Evolutionary conservation across 1,140 invertebrate genomes (phyloP), one percentile per base, ranked within the genome.

Genomic region (Nilaparvata lugens): DNA sequence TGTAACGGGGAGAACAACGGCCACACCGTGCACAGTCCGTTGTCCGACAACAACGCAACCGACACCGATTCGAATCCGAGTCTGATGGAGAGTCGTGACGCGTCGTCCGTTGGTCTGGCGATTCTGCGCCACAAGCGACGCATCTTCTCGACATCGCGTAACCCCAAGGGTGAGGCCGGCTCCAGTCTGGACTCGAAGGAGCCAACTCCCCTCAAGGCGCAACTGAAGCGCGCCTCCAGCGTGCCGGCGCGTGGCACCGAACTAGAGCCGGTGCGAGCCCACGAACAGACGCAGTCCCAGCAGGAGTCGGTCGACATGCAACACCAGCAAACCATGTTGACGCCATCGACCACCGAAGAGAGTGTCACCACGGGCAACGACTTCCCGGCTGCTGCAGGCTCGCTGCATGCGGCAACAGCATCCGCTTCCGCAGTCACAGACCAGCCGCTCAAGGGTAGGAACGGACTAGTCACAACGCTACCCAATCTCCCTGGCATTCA

Each of bases 71-170:
- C 76, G 2, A 78, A 77, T 66, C 72, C 73, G 3, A 78, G 75
- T 60, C 63, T 78, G 35, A 75, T 75, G 58, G 63, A 66, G 11
- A 52, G 23, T 18, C 28, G 24, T 16, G 61, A 54, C 9, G 31
- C 31, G n/a, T 52, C 23, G 48, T 52, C 23, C 42, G 59, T 52
- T 25, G 55, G 60, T 7, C 71, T 89, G 54, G 84, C 85, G 0
- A 80, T 86, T 1, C 74, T 89, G 16, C 84, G 83, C 65, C 82
- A 82, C 64, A 90, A 89, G 72, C 80, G 87, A 42, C 88, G 88
- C 72, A 88, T 87, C 67, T 89, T 89, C 71, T 87, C 85, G 0
- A 81, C 85, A 31, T 88, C 86, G 19, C 78, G 87, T 59, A 83
- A 85, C 56, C 81, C 83, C 28, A 82, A 80, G 38, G 81, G 82